Evolutionary conservation across 2,888 invertebrate species (phyloP), one percentile per base, ranked within the genome.

Genomic region (Dasysyrphus albostriatus): DNA sequence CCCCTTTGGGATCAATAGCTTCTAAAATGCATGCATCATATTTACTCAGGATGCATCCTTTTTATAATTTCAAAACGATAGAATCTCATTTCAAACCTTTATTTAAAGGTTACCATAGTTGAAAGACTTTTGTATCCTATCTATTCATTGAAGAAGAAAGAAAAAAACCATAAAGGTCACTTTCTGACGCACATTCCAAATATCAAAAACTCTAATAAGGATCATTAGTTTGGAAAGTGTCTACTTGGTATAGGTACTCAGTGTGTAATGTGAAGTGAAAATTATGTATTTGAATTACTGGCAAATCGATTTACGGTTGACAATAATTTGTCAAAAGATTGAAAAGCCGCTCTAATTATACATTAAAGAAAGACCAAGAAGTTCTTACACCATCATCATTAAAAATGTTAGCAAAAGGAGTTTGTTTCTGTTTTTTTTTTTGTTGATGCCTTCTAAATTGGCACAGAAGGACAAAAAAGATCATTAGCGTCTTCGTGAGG

Each of bases 281-380:
- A 82, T 37, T 37, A 32, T 12, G 0, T 67, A 82, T 81, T 81
- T 74, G 72, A 83, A 72, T 83, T 83, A 61, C 75, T 87, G 87
- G 83, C 83, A 87, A 87, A 87, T 87, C 87, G 87, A 83, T 83
- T 83, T 83, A 83, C 82, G 63, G 83, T 78, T 87, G 83, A 87
- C 83, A 83, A 83, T 61, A 61, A 83, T 83, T 83, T 83, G 82
- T 87, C 75, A 34, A 19, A 34, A 19, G 14, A 19, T n/a, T 19
- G 7, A 59, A 59, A 78, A 79, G 74, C 54, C 87, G 78, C 75
- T 83, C 87, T 83, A 87, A 87, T 87, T 87, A 49, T 10, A 83
- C 83, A 67, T 67, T 72, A 73, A 54, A 34, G 67, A 77, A 54
- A 49, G 34, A 72, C 29, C 44, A 72, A 58, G 44, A 72, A 75